Percentiles rank a stretch among this genome's conserved stretches.
Conservation (phyloP, 2,797 vertebrate species). For the Arrhamphus sclerolepis region DNA sequence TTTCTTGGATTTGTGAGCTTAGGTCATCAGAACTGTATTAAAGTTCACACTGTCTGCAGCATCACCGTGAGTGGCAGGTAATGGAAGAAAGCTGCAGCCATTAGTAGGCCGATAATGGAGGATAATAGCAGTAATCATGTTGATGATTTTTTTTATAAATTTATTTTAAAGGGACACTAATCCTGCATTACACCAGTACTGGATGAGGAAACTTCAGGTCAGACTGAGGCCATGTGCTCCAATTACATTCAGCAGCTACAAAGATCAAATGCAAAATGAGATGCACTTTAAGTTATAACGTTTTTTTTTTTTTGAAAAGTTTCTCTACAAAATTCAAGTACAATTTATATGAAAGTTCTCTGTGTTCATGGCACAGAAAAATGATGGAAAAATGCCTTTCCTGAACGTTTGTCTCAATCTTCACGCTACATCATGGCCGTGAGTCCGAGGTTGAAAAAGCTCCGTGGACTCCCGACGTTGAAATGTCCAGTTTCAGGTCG, state of each 20-base stretch:
- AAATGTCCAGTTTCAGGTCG: too few species aligned
- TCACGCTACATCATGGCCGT: too few species aligned
- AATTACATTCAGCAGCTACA: neutral
- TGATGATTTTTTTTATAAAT: constrained; percentile 6
- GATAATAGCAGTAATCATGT: constrained; percentile 47
- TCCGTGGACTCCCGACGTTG: too few species aligned
- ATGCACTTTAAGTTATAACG: neutral
- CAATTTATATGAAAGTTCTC: too few species aligned
- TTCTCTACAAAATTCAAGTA: too few species aligned
- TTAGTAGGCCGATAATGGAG: constrained; percentile 32
- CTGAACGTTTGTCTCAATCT: too few species aligned
- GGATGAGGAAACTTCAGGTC: constrained; percentile 23
- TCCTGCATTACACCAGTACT: constrained; percentile 10
- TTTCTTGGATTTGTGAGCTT: too few species aligned
- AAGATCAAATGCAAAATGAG: neutral
- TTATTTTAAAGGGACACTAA: constrained; percentile 9
- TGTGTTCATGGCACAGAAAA: too few species aligned
- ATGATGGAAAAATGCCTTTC: too few species aligned
- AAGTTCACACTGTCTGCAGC: constrained; percentile 8
- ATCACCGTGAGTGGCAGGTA: constrained; percentile 20
- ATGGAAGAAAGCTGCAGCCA: constrained; percentile 9
- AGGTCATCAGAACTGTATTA: neutral
- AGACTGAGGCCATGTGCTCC: neutral
- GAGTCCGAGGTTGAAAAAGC: too few species aligned
- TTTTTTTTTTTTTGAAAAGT: neutral